A percentile compares a stretch with the other conserved stretches of the same genome.
Conservation (phyloP, 2,888 invertebrate species). For the Siphlonurus alternatus region DNA sequence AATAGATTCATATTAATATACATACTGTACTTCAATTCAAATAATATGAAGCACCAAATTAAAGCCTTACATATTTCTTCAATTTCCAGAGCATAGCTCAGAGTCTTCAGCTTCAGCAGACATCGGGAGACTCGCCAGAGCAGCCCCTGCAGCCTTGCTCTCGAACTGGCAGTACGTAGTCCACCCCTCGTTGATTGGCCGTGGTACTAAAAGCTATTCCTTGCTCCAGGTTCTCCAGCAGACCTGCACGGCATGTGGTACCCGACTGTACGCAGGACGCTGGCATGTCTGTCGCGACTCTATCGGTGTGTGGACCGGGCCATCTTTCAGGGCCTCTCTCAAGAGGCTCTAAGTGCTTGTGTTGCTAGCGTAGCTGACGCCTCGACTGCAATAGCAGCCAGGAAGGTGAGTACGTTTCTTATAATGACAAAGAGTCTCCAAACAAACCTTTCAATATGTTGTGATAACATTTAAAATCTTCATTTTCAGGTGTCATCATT, state of each 20-base stretch:
- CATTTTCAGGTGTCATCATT: neutral
- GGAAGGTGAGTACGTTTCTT: conserved; percentile 33
- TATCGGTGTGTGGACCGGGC: conserved; percentile 85
- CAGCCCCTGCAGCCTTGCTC: conserved; percentile 24
- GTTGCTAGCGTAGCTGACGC: conserved; percentile 78
- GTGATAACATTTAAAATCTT: neutral
- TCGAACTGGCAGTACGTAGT: conserved; percentile 31
- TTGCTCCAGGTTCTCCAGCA: conserved; percentile 55
- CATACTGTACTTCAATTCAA: no score
- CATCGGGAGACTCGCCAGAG: conserved; percentile 15
- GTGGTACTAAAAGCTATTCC: no score
- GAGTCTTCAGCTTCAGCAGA: conserved; percentile 33
- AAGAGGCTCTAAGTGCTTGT: conserved; percentile 86
- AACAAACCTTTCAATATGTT: neutral
- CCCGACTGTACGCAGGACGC: conserved; percentile 85
- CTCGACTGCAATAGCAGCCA: conserved; percentile 54
- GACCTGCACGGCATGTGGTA: conserved; percentile 99
- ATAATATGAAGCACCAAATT: no score
- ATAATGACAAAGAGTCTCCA: no score
- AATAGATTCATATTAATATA: no score
- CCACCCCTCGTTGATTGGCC: no score
- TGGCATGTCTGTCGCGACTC: conserved; percentile 85
- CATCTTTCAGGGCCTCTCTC: conserved; percentile 92
- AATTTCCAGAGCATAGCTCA: conserved; percentile 45
- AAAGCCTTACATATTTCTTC: no score